Evolutionary conservation across 2,797 vertebrate genomes (phyloP).

Genomic region (Microctenopoma lineatum): DNA sequence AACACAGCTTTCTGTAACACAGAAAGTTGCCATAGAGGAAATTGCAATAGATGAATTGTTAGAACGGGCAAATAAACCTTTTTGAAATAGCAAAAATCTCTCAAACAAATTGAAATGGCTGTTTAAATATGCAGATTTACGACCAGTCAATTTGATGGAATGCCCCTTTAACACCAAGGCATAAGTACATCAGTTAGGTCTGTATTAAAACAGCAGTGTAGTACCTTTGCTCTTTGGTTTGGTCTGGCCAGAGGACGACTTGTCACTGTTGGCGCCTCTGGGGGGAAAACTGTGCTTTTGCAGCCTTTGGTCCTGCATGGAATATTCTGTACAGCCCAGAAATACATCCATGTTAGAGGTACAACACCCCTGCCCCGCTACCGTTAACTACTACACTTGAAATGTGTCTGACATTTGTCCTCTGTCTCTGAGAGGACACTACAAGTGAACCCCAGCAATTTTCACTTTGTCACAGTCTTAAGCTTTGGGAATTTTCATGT

Average conservation of each 20-base stretch:
- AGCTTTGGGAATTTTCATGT: too few species aligned
- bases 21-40: too few species aligned
- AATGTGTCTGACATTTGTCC: too few species aligned
- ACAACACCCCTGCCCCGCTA: slow-evolving; percentile 25
- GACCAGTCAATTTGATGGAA: slow-evolving; percentile 23
- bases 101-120: not conserved
- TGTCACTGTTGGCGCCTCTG: slow-evolving; percentile 89
- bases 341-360: slow-evolving; percentile 63
- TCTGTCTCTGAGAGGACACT: too few species aligned
- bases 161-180: slow-evolving; percentile 15
- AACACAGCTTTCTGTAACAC: slow-evolving; percentile 1
- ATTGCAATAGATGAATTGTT: not conserved
- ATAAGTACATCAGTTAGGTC: slow-evolving; percentile 12
- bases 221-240: slow-evolving; percentile 98
- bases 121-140: slow-evolving; percentile 2
- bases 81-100: too few species aligned
- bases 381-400: slow-evolving; percentile 1
- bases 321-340: slow-evolving; percentile 81
- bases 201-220: slow-evolving; percentile 38
- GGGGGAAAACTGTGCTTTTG: slow-evolving; percentile 93
- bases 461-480: too few species aligned
- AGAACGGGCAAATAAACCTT: not conserved
- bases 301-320: slow-evolving; percentile 90
- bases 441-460: too few species aligned
- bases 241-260: slow-evolving; percentile 90